Percentiles rank a stretch among this genome's conserved stretches.
Evolutionary conservation across 37 sponge, comb jelly and placozoan genomes (phyloP).

Genomic region (Lycopodina hypogea): DNA sequence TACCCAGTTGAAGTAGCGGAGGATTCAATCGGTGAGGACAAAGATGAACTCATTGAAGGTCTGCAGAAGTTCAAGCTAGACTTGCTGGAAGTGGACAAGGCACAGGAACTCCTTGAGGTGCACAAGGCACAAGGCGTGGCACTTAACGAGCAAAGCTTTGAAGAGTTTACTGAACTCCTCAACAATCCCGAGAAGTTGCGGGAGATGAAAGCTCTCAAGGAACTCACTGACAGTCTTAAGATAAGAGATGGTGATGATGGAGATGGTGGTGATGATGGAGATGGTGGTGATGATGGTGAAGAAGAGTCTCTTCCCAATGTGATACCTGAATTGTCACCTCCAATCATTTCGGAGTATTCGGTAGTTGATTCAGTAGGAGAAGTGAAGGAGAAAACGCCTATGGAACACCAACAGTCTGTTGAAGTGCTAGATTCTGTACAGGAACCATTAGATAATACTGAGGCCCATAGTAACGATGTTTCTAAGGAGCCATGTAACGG

Average conservation of each 20-base stretch:
- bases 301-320: conserved; percentile 1
- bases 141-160: background rate
- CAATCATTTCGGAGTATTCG: no score
- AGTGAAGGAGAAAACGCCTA: no score
- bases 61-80: background rate
- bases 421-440: no score
- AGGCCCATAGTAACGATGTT: no score
- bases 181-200: conserved; percentile 3
- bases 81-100: conserved; percentile 12
- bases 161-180: conserved; percentile 20
- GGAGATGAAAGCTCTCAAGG: conserved; percentile 4
- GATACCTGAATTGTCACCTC: background rate
- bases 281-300: conserved; percentile 2
- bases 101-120: conserved; percentile 4
- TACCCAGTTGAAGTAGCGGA: background rate
- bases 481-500: no score
- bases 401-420: no score
- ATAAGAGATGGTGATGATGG: no score
- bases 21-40: background rate
- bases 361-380: no score
- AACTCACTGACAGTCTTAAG: background rate
- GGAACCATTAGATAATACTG: no score
- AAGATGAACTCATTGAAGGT: background rate
- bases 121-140: background rate
- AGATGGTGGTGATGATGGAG: no score